A percentile compares a stretch with the other conserved stretches of the same genome.
phyloP scores from a whole-genome alignment of 2,797 vertebrate species.

The Hozukius guyotensis region DNA sequence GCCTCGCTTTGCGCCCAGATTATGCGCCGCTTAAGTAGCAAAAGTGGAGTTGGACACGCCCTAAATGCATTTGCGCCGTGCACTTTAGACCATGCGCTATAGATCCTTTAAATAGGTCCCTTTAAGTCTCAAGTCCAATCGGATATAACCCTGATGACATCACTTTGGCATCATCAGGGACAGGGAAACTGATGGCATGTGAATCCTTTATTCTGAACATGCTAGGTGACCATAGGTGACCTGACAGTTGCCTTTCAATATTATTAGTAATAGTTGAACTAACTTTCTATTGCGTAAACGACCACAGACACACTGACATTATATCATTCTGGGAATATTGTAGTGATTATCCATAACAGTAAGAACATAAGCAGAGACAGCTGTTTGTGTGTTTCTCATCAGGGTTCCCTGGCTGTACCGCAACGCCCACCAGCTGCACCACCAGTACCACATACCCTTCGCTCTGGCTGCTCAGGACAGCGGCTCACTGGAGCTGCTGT shows the following conservation, averaged over 20 bases:
- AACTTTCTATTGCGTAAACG: neutral
- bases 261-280: neutral
- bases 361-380: neutral
- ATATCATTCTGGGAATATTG: neutral
- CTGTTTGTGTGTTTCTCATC: conserved; percentile 23
- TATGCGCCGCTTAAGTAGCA: no score
- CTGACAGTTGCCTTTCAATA: no score
- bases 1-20: no score
- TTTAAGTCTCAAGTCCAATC: no score
- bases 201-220: neutral
- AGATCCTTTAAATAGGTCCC: no score
- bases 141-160: neutral
- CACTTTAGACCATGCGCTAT: no score
- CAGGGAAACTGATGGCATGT: neutral
- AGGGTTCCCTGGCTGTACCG: conserved; percentile 78
- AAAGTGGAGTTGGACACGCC: no score
- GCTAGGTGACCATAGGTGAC: no score
- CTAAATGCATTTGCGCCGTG: no score
- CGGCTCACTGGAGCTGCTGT: conserved; percentile 75
- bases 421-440: conserved; percentile 76
- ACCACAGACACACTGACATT: neutral
- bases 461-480: conserved; percentile 82
- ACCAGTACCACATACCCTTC: conserved; percentile 69
- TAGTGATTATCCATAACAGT: neutral
- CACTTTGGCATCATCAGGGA: neutral